Evolutionary conservation across 2,113 vertebrate genomes (phyloP).

Genomic region (Peromyscus maniculatus): DNA sequence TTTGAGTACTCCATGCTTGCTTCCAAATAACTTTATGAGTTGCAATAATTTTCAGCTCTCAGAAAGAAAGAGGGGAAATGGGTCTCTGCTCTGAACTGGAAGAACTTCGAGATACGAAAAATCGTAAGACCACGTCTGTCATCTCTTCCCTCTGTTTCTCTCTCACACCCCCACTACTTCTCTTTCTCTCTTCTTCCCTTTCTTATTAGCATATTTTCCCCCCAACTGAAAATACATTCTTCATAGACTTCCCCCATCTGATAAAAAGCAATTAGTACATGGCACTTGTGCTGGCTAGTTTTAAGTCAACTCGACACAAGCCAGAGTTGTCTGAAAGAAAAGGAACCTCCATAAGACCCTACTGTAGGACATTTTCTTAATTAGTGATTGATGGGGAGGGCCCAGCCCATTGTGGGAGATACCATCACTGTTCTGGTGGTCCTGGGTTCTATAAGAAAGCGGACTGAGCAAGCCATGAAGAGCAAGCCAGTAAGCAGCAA

Average conservation of each 20-base stretch:
- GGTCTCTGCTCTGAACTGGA: background rate
- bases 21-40: constrained; percentile 25
- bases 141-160: background rate
- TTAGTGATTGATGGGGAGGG: background rate
- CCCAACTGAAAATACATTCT: background rate
- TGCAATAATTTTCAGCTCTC: background rate
- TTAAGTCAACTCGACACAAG: background rate
- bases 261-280: background rate
- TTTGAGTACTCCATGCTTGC: constrained; percentile 29
- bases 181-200: background rate
- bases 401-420: background rate
- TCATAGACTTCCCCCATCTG: background rate
- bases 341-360: background rate
- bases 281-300: background rate
- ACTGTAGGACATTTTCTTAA: background rate
- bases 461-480: background rate
- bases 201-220: background rate
- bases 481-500: background rate
- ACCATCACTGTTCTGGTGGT: background rate
- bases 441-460: background rate
- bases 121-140: background rate
- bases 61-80: background rate
- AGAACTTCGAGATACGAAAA: background rate
- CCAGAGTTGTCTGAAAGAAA: background rate
- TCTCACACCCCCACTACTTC: background rate